Conservation (phyloP, 1,140 invertebrate species). For the Hyposmocoma kahamanoa region DNA sequence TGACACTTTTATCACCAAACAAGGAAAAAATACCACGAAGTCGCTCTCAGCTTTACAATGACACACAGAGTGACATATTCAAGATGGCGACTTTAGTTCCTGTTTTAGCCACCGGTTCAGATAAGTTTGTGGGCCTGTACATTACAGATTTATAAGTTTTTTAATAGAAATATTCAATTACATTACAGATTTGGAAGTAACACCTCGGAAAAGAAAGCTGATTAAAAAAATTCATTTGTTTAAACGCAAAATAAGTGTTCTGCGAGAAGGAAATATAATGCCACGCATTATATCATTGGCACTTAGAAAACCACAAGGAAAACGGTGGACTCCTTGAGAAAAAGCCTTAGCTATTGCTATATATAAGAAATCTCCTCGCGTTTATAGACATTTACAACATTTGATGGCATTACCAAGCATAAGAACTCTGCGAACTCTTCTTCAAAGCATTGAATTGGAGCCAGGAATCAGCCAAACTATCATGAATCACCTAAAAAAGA, state of each 20-base stretch:
- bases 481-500: background rate
- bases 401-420: background rate
- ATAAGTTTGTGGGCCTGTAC: too few relatives aligned
- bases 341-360: slow-evolving; percentile 5
- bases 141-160: too few relatives aligned
- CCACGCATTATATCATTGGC: background rate
- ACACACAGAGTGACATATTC: too few relatives aligned
- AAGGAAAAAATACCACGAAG: too few relatives aligned
- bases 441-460: background rate
- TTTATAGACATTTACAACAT: background rate
- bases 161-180: background rate
- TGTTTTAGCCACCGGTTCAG: too few relatives aligned
- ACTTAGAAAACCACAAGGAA: slow-evolving; percentile 2
- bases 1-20: too few relatives aligned
- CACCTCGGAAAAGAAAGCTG: background rate
- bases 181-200: background rate
- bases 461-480: slow-evolving; percentile 1
- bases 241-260: background rate
- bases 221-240: background rate
- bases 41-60: too few relatives aligned
- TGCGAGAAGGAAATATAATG: background rate
- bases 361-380: background rate
- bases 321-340: background rate
- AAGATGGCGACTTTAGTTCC: too few relatives aligned
- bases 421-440: background rate